Percentiles rank a stretch among this genome's conserved stretches.
These are phyloP conservation scores for Empis livida DNA, from an alignment of 2,888 invertebrate species.

Conservation along the genomic window DNA sequence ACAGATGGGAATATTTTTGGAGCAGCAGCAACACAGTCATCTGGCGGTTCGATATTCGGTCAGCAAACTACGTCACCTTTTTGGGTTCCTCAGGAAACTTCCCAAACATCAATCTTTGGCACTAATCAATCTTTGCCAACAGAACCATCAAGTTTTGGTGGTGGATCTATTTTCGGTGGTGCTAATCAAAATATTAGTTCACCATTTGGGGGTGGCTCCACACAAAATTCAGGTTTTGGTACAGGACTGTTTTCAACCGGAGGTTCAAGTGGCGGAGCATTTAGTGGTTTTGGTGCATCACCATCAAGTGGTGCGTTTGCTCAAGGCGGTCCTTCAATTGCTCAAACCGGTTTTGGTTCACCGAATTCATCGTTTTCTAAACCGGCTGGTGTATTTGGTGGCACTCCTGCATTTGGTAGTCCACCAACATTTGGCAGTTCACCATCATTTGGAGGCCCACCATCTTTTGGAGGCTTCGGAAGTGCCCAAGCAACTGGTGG, in stretches of 20 bases:
- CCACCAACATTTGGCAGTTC: slow-evolving; percentile 29
- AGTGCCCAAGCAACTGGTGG: slow-evolving; percentile 15
- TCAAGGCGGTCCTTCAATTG: slow-evolving; percentile 23
- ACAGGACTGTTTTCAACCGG: no score
- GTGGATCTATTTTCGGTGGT: slow-evolving; percentile 9
- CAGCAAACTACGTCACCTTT: slow-evolving; percentile 7
- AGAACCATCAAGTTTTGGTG: slow-evolving; percentile 13
- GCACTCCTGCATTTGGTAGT: slow-evolving; percentile 19
- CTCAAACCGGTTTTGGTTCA: slow-evolving; percentile 28
- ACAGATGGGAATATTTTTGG: slow-evolving; percentile 8
- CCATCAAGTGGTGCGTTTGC: slow-evolving; percentile 15
- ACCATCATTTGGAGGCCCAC: slow-evolving; percentile 30
- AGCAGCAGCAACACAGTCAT: background rate
- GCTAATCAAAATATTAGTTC: background rate
- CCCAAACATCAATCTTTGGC: slow-evolving; percentile 10
- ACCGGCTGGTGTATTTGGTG: slow-evolving; percentile 15
- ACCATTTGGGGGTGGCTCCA: slow-evolving; percentile 3
- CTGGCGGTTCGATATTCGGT: slow-evolving; percentile 19
- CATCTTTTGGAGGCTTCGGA: slow-evolving; percentile 30
- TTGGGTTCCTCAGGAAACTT: background rate
- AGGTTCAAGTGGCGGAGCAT: background rate
- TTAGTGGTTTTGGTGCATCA: slow-evolving; percentile 3
- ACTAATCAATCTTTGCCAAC: slow-evolving; percentile 7
- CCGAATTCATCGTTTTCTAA: slow-evolving; percentile 18
- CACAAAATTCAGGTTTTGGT: slow-evolving; percentile 1